phyloP scores from a whole-genome alignment of 2,888 invertebrate species.

The Antitype chi region DNA sequence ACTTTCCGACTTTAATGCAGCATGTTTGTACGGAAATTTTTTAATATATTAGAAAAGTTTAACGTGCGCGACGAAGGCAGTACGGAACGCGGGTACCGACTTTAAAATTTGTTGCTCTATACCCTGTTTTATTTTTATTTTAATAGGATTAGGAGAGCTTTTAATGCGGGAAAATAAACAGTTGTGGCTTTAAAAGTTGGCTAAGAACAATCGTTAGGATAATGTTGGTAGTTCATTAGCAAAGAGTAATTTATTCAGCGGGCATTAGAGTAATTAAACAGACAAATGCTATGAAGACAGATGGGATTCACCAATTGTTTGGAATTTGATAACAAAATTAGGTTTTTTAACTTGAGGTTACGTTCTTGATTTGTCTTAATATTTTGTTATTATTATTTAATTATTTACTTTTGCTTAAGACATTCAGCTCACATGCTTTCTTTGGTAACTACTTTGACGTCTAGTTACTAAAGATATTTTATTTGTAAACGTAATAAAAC shows the following conservation, averaged over 20 bases:
- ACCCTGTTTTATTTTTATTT: conserved; percentile 76
- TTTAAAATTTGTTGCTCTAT: conserved; percentile 81
- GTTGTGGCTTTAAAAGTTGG: conserved; percentile 75
- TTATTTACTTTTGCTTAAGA: not conserved
- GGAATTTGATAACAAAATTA: not conserved
- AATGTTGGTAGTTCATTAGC: conserved; percentile 75
- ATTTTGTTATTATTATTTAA: not conserved
- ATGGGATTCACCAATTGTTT: conserved; percentile 36
- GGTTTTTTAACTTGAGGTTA: not conserved
- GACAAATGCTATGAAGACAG: conserved; percentile 53
- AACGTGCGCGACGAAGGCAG: conserved; percentile 69
- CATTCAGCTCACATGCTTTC: not conserved
- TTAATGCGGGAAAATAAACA: conserved; percentile 77
- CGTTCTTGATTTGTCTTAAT: not conserved
- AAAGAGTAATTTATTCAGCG: conserved; percentile 67
- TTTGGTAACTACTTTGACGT: not conserved
- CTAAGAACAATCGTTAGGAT: conserved; percentile 78
- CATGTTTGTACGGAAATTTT: conserved; percentile 79
- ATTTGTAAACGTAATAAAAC: not conserved
- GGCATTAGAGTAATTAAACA: conserved; percentile 64
- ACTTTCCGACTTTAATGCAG: conserved; percentile 75
- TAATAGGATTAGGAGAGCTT: conserved; percentile 78
- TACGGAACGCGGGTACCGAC: conserved; percentile 71
- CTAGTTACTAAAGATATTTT: not conserved
- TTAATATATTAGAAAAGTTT: conserved; percentile 85